A percentile compares a stretch with the other conserved stretches of the same genome.
Conservation (phyloP, 2,797 vertebrate species). For the Molothrus aeneus region DNA sequence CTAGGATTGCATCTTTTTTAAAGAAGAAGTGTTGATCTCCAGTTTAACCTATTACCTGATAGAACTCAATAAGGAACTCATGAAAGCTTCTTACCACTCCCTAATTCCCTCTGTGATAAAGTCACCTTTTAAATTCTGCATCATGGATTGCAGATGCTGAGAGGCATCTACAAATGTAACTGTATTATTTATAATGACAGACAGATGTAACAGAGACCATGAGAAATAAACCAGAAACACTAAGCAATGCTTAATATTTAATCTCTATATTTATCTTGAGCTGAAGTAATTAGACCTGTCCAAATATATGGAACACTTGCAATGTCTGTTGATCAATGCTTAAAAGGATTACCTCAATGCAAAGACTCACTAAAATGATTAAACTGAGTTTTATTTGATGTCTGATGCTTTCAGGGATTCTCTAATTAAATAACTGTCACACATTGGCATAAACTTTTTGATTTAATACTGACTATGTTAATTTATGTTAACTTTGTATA, state of each 20-base stretch:
- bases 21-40: not conserved
- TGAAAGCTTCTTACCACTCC: not conserved
- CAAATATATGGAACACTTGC: not conserved
- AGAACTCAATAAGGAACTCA: constrained; percentile 8
- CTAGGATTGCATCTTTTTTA: not conserved
- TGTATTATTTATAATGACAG: not conserved
- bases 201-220: not conserved
- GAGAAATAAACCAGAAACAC: not conserved
- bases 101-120: not conserved
- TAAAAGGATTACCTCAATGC: not conserved
- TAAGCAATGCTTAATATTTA: not conserved
- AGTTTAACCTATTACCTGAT: not conserved
- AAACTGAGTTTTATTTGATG: constrained; percentile 4
- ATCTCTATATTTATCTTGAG: not conserved
- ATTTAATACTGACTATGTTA: not conserved
- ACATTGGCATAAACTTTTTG: not conserved
- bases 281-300: not conserved
- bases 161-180: not conserved
- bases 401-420: not conserved
- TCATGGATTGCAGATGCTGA: not conserved
- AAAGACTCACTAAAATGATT: not conserved
- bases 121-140: constrained; percentile 11
- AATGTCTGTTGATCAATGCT: not conserved
- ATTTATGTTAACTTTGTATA: not conserved
- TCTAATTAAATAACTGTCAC: not conserved